Evolutionary conservation across 2,113 vertebrate genomes (phyloP).

Genomic region (Urocynchramus pylzowi): DNA sequence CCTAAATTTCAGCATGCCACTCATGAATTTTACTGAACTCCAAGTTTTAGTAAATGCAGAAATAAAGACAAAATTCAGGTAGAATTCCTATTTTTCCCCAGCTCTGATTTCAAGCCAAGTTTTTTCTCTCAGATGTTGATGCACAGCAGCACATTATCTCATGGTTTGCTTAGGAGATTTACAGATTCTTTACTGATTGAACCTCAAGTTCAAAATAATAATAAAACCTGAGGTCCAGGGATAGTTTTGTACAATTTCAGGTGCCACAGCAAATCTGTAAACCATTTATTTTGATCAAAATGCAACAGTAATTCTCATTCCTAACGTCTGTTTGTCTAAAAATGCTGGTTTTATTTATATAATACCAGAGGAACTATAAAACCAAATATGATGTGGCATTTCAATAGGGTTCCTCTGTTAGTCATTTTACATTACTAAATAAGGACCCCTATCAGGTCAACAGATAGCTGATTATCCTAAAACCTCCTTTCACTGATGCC

Average conservation of each 20-base stretch:
- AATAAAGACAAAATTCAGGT: neutral
- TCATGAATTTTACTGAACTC: neutral
- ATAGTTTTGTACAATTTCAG: neutral
- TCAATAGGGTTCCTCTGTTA: neutral
- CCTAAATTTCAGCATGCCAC: neutral
- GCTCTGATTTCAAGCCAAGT: neutral
- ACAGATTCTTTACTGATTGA: neutral
- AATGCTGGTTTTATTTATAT: neutral
- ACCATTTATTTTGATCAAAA: neutral
- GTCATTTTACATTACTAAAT: constrained; percentile 14
- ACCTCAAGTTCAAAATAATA: neutral
- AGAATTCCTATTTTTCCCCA: neutral
- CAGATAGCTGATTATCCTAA: constrained; percentile 25
- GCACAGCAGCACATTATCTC: neutral
- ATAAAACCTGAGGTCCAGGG: neutral
- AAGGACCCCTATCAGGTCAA: constrained; percentile 19
- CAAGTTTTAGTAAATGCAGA: neutral
- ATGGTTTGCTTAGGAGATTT: neutral
- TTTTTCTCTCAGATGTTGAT: neutral
- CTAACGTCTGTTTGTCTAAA: neutral
- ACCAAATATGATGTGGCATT: neutral
- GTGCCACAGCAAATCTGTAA: neutral
- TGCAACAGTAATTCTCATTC: neutral
- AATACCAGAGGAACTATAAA: neutral
- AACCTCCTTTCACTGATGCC: neutral